Evolutionary conservation across 2,113 vertebrate genomes (phyloP).

Genomic region (Barbus barbus): DNA sequence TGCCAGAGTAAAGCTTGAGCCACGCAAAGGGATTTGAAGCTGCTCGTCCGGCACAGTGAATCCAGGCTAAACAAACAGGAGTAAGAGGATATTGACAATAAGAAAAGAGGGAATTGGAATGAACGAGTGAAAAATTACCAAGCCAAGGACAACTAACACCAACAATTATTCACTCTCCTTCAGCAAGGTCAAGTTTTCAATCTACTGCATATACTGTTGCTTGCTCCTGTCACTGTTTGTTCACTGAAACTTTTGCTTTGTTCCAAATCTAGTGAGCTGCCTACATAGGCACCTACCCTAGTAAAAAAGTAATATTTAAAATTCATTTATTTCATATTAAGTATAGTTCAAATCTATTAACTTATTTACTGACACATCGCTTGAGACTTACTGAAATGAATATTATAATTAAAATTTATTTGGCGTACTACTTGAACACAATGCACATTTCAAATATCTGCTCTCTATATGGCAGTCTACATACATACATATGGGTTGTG

Average conservation of each 20-base stretch:
- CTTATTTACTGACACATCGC: too few relatives aligned
- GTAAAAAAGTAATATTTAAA: too few relatives aligned
- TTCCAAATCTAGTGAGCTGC: not conserved
- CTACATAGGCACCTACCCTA: too few relatives aligned
- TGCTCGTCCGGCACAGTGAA: not conserved
- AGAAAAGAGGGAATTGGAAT: not conserved
- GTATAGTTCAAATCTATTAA: too few relatives aligned
- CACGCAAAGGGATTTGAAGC: not conserved
- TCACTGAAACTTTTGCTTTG: not conserved
- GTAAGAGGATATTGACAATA: conserved; percentile 20
- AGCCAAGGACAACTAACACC: not conserved
- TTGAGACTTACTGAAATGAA: too few relatives aligned
- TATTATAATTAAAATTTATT: too few relatives aligned
- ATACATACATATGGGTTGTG: not conserved
- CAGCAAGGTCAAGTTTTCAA: not conserved
- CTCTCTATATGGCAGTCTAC: not conserved
- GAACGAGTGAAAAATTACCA: conserved; percentile 1
- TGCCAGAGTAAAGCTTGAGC: conserved; percentile 1
- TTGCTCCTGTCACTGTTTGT: not conserved
- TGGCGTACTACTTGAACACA: too few relatives aligned
- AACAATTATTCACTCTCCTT: not conserved
- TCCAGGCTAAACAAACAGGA: conserved; percentile 22
- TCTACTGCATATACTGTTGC: not conserved
- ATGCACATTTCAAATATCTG: too few relatives aligned
- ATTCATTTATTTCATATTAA: too few relatives aligned